These are phyloP conservation scores for Apocrypta bakeri DNA, from an alignment of 1,140 invertebrate species.

Conservation along the genomic window DNA sequence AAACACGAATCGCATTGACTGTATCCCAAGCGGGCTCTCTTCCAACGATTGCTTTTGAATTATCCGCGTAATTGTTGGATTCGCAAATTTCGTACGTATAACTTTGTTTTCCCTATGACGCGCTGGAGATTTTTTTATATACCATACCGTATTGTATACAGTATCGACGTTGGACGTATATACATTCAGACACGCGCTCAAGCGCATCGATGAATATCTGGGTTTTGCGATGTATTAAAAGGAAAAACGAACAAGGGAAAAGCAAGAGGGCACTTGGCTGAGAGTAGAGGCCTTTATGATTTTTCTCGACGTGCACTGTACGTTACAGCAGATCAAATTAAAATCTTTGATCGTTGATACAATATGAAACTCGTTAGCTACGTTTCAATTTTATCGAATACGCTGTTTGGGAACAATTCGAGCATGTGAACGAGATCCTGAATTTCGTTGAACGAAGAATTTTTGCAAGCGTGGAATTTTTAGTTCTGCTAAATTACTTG, in stretches of 20 bases:
- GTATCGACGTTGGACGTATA: not conserved
- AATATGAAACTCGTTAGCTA: slow-evolving; percentile 13
- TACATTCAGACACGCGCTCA: not conserved
- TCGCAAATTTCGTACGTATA: not conserved
- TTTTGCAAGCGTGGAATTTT: too few relatives aligned
- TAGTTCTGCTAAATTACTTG: too few relatives aligned
- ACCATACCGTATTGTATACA: not conserved
- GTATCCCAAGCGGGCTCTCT: not conserved
- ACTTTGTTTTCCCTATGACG: not conserved
- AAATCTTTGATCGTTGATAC: not conserved
- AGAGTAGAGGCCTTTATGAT: not conserved
- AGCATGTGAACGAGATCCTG: too few relatives aligned
- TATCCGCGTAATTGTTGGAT: slow-evolving; percentile 32
- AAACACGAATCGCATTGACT: not conserved
- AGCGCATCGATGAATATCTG: not conserved
- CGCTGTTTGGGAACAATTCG: not conserved
- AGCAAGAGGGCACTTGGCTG: not conserved
- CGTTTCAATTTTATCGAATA: too few relatives aligned
- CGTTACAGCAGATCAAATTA: not conserved
- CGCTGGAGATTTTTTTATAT: not conserved
- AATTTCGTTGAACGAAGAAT: too few relatives aligned
- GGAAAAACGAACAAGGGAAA: not conserved
- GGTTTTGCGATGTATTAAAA: not conserved
- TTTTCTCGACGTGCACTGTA: not conserved
- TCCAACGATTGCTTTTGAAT: slow-evolving; percentile 39